Conservation (phyloP, 2,888 invertebrate genomes). For the Diplazon laetatorius region DNA sequence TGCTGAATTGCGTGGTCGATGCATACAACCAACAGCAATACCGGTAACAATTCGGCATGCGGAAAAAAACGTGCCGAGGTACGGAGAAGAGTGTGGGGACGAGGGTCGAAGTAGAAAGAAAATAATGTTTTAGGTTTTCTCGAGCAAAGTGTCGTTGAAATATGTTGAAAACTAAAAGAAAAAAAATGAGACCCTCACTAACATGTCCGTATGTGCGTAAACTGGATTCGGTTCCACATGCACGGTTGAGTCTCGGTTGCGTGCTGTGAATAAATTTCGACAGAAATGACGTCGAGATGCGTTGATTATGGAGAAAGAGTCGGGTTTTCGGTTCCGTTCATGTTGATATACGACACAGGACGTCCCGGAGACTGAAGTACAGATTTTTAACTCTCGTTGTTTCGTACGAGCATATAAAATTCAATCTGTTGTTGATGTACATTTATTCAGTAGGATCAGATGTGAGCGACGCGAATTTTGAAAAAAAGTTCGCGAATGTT, state of each 20-base stretch:
- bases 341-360: conserved; percentile 20
- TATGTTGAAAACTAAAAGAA: conserved; percentile 47
- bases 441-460: no score
- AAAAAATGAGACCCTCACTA: conserved; percentile 15
- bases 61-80: conserved; percentile 38
- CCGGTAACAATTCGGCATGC: conserved; percentile 30
- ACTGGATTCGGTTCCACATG: conserved; percentile 55
- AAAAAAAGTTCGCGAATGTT: no score
- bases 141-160: conserved; percentile 55
- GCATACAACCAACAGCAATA: not conserved
- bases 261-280: conserved; percentile 72
- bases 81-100: conserved; percentile 7
- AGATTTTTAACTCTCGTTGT: no score
- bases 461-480: no score
- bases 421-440: no score
- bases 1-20: conserved; percentile 5
- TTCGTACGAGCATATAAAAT: no score
- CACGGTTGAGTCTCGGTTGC: conserved; percentile 64
- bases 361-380: conserved; percentile 5
- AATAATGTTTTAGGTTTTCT: conserved; percentile 50
- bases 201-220: conserved; percentile 52
- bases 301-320: conserved; percentile 41
- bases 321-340: conserved; percentile 33
- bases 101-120: conserved; percentile 16
- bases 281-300: conserved; percentile 61